phyloP scores from a whole-genome alignment of 2,888 invertebrate genomes.

The Philopedon plagiatum region DNA sequence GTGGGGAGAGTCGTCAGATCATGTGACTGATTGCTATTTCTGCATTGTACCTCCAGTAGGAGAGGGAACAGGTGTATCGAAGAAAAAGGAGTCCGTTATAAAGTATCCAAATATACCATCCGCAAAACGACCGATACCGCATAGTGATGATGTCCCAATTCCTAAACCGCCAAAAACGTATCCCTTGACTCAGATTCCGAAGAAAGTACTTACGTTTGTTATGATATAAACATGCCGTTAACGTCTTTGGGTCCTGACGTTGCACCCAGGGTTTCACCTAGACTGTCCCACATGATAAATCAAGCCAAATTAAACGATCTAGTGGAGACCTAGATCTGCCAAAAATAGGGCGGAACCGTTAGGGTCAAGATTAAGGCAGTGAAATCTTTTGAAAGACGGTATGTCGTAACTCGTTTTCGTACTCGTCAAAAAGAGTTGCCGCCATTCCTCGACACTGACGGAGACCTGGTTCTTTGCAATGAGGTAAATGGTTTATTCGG shows the following conservation, averaged over 20 bases:
- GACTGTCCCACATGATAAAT: neutral
- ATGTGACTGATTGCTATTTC: no score
- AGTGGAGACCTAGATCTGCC: neutral
- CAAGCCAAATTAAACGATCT: neutral
- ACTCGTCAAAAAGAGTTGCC: neutral
- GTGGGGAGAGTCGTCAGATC: no score
- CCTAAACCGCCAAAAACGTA: no score
- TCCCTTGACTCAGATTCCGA: neutral
- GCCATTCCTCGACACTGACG: neutral
- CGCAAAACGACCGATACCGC: no score
- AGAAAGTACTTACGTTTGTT: neutral
- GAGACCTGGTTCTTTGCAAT: neutral
- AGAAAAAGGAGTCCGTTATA: no score
- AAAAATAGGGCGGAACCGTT: neutral
- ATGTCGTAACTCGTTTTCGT: neutral
- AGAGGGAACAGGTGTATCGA: no score
- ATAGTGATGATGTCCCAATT: no score
- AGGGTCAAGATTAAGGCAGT: neutral
- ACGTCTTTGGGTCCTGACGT: neutral
- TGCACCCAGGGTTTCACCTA: neutral
- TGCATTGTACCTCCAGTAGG: no score
- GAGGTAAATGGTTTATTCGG: neutral
- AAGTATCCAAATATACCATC: no score
- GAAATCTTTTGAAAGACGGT: neutral
- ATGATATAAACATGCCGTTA: neutral